A percentile compares a stretch with the other conserved stretches of the same genome.
Conservation (phyloP, 1,140 invertebrate species). For the Ptiloglossa arizonensis region DNA sequence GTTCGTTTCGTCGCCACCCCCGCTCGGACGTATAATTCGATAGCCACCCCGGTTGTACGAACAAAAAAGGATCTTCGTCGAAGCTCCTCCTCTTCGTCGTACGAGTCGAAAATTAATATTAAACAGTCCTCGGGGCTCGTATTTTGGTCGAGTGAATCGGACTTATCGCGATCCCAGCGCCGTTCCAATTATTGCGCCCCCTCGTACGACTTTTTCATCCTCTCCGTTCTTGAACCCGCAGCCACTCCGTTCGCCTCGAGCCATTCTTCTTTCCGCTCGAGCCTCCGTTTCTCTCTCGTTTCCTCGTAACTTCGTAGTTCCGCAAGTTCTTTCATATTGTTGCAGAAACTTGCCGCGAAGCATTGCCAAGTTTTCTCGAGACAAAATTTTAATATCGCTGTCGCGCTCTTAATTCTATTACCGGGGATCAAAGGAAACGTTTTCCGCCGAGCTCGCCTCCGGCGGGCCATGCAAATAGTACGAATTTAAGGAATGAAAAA, state of each 20-base stretch:
- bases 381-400: constrained; percentile 56
- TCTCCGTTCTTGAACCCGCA: not conserved
- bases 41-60: constrained; percentile 13
- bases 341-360: constrained; percentile 44
- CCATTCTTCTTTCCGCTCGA: not conserved
- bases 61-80: constrained; percentile 47
- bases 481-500: constrained; percentile 30
- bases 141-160: constrained; percentile 31
- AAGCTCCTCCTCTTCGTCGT: constrained; percentile 10
- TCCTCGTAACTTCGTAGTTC: constrained; percentile 48
- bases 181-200: constrained; percentile 43
- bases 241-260: not conserved
- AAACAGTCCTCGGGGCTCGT: constrained; percentile 33
- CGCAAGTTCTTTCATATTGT: constrained; percentile 55
- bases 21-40: constrained; percentile 42
- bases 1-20: not conserved
- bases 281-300: not conserved
- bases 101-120: constrained; percentile 56
- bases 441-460: not conserved
- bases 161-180: constrained; percentile 1
- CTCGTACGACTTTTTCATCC: constrained; percentile 23
- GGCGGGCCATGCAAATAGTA: constrained; percentile 24
- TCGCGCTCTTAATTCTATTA: constrained; percentile 50
- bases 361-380: constrained; percentile 36
- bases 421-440: constrained; percentile 38